Conservation (phyloP, 2,113 vertebrate species). For the Rhineura floridana region DNA sequence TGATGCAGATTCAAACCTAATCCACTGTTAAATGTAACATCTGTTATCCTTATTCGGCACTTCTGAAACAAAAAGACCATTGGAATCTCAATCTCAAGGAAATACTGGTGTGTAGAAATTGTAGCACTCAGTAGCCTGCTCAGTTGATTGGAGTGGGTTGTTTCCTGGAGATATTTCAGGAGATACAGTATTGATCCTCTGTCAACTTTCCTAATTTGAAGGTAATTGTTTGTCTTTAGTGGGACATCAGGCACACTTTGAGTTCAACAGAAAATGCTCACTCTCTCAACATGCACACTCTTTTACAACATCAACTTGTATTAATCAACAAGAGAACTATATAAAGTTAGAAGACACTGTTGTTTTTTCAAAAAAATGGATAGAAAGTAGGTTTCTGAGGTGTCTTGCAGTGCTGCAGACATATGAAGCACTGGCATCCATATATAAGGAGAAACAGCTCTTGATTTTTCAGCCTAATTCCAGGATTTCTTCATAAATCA, state of each 20-base stretch:
- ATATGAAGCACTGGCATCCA: too few species aligned
- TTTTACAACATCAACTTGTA: slow-evolving; percentile 43
- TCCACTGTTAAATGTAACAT: neutral
- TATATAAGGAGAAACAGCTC: neutral
- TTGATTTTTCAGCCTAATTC: neutral
- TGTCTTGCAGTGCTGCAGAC: neutral
- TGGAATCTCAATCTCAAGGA: slow-evolving; percentile 32
- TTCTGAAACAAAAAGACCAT: neutral
- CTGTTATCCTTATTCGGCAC: neutral
- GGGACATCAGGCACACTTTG: slow-evolving; percentile 22
- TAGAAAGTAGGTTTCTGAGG: neutral
- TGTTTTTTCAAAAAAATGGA: slow-evolving; percentile 48
- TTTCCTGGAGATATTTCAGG: slow-evolving; percentile 48
- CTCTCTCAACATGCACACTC: neutral
- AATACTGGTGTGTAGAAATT: slow-evolving; percentile 21
- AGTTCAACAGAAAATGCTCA: slow-evolving; percentile 9
- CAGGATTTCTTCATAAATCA: neutral
- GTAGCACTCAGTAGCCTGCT: slow-evolving; percentile 22
- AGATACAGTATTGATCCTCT: slow-evolving; percentile 54
- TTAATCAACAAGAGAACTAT: slow-evolving; percentile 53
- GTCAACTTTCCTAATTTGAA: slow-evolving; percentile 53
- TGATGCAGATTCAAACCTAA: neutral
- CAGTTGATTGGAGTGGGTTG: slow-evolving; percentile 27
- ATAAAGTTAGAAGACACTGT: slow-evolving; percentile 55
- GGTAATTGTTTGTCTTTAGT: slow-evolving; percentile 58